Conservation (phyloP, 2,888 invertebrate genomes). For the Amphipoea lucens region DNA sequence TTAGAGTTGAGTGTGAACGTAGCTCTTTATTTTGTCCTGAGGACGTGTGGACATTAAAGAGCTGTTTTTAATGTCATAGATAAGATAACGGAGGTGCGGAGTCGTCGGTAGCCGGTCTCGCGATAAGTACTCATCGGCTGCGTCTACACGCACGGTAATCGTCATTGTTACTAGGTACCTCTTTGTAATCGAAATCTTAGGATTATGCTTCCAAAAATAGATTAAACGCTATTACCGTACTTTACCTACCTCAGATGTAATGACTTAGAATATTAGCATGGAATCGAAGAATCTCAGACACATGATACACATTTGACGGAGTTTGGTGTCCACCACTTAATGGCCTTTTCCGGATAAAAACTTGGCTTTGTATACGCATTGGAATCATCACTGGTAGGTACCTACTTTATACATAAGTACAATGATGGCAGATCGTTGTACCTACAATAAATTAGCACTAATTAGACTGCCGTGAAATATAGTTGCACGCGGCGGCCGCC, state of each 20-base stretch:
- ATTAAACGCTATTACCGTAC: background rate
- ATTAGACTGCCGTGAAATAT: constrained; percentile 65
- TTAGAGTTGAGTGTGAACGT: constrained; percentile 24
- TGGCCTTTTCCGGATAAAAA: background rate
- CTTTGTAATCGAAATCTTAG: constrained; percentile 2
- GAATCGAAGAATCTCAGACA: no score
- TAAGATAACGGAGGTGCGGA: constrained; percentile 74
- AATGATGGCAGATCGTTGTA: constrained; percentile 53
- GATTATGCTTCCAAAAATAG: background rate
- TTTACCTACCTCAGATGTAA: background rate
- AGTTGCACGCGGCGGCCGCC: background rate
- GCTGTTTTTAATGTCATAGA: constrained; percentile 77
- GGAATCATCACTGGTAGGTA: constrained; percentile 44
- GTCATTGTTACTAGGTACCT: constrained; percentile 2
- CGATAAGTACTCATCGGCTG: constrained; percentile 51
- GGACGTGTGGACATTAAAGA: constrained; percentile 67
- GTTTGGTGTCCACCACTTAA: background rate
- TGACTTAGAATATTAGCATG: background rate
- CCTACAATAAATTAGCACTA: constrained; percentile 70
- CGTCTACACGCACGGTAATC: constrained; percentile 30
- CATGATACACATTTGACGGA: background rate
- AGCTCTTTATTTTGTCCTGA: constrained; percentile 13
- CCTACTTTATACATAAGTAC: constrained; percentile 37
- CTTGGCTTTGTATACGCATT: background rate
- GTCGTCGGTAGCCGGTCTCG: constrained; percentile 46